phyloP scores from a whole-genome alignment of 2,797 vertebrate species.

The Catostomus latipinnis region DNA sequence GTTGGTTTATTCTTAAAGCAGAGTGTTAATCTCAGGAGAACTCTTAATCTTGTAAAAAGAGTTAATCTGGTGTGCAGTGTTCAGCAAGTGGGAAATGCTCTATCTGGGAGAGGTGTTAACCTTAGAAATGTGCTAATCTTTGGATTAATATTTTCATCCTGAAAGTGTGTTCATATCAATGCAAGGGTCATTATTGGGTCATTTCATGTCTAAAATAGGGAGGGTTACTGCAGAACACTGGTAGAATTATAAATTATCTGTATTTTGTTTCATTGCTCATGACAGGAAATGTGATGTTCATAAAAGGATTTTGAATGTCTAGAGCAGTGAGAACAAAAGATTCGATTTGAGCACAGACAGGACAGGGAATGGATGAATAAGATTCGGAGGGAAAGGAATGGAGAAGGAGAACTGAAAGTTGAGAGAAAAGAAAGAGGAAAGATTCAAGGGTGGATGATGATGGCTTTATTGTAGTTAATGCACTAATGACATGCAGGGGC shows the following conservation, averaged over 20 bases:
- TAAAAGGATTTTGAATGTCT: slow-evolving; percentile 39
- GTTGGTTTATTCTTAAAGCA: slow-evolving; percentile 70
- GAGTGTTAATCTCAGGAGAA: slow-evolving; percentile 53
- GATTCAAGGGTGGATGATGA: background rate
- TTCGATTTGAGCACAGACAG: slow-evolving; percentile 20
- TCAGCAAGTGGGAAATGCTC: slow-evolving; percentile 62
- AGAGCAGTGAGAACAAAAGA: slow-evolving; percentile 32
- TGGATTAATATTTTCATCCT: slow-evolving; percentile 38
- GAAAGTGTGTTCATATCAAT: slow-evolving; percentile 39
- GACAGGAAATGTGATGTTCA: slow-evolving; percentile 45
- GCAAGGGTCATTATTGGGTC: slow-evolving; percentile 26
- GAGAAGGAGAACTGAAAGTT: background rate
- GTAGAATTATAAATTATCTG: slow-evolving; percentile 30
- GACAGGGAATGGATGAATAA: background rate
- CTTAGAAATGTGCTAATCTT: slow-evolving; percentile 67
- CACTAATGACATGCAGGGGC: background rate
- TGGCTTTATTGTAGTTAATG: background rate
- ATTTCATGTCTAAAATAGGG: slow-evolving; percentile 21
- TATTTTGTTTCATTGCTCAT: slow-evolving; percentile 32
- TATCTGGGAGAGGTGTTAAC: slow-evolving; percentile 68
- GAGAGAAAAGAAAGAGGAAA: background rate
- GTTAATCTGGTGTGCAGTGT: slow-evolving; percentile 61
- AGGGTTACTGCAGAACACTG: background rate
- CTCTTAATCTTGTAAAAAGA: slow-evolving; percentile 71
- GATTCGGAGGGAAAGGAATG: background rate